phyloP scores from a whole-genome alignment of 2,797 vertebrate species.

The Spea hammondii region DNA sequence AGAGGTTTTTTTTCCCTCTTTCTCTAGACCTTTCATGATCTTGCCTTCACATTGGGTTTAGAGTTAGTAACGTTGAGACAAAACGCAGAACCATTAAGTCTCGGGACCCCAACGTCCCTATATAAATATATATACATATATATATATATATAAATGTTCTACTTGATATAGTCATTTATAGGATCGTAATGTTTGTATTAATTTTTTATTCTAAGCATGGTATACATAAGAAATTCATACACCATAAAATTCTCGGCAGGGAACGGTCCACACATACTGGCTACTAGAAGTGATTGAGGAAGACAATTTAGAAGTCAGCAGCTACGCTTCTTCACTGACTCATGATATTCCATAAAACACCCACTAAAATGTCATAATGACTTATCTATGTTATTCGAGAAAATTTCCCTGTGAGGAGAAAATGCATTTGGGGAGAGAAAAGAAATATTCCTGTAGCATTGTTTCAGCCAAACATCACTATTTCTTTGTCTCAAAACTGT shows the following conservation, averaged over 20 bases:
- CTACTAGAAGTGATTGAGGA: constrained; percentile 60
- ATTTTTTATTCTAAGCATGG: constrained; percentile 22
- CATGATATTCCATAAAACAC: constrained; percentile 62
- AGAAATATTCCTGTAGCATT: constrained; percentile 39
- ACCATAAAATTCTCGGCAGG: constrained; percentile 56
- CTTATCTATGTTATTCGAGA: constrained; percentile 57
- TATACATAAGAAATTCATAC: constrained; percentile 21
- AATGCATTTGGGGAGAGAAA: neutral
- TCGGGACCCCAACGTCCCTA: too few species aligned
- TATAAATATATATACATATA: neutral
- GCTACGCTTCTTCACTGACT: constrained; percentile 60
- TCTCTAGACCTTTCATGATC: too few species aligned
- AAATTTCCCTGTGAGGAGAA: constrained; percentile 46
- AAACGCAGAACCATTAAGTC: too few species aligned
- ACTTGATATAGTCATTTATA: too few species aligned
- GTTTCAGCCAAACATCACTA: constrained; percentile 23
- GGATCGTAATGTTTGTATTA: neutral
- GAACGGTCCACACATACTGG: constrained; percentile 51
- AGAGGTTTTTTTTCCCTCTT: too few species aligned
- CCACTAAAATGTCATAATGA: constrained; percentile 64
- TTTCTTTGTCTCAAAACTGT: constrained; percentile 26
- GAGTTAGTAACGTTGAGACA: too few species aligned
- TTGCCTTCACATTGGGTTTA: too few species aligned
- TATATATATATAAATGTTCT: neutral
- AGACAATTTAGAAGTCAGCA: constrained; percentile 56